A percentile compares a stretch with the other conserved stretches of the same genome.
Evolutionary conservation across 2,797 vertebrate genomes (phyloP).

Genomic region (Ciconia nigra): DNA sequence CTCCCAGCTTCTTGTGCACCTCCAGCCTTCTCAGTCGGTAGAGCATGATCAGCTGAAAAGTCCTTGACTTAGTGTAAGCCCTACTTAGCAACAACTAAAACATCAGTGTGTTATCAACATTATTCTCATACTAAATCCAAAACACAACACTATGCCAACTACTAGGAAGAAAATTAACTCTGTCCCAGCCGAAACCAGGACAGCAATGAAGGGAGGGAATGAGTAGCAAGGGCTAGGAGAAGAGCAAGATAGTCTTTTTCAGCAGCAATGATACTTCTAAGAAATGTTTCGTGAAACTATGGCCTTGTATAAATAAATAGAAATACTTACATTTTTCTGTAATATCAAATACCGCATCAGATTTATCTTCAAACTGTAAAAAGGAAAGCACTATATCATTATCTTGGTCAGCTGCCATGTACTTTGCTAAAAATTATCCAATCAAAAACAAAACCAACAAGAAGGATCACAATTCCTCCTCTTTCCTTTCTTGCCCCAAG

Average conservation of each 20-base stretch:
- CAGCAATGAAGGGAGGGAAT: not conserved
- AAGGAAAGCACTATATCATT: slow-evolving; percentile 62
- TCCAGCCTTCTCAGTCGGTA: not conserved
- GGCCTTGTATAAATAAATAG: slow-evolving; percentile 27
- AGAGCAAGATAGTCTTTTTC: not conserved
- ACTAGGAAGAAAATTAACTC: not conserved
- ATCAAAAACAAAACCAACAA: not conserved
- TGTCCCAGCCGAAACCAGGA: not conserved
- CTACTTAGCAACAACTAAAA: not conserved
- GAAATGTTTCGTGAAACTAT: not conserved
- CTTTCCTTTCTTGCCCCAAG: not conserved
- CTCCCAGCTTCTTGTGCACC: not conserved
- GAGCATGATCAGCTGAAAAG: not conserved
- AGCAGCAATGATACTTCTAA: not conserved
- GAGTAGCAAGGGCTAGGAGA: not conserved
- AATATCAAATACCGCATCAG: slow-evolving; percentile 78
- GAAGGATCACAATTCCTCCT: not conserved
- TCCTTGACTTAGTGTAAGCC: not conserved
- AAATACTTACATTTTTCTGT: slow-evolving; percentile 79
- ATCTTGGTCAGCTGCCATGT: slow-evolving; percentile 7
- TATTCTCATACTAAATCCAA: not conserved
- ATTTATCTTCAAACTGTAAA: slow-evolving; percentile 79
- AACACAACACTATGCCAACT: not conserved
- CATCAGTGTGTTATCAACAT: not conserved
- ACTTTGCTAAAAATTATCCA: not conserved